These are phyloP conservation scores for Dinoponera quadriceps DNA, from an alignment of 1,140 invertebrate species.

Conservation along the genomic window DNA sequence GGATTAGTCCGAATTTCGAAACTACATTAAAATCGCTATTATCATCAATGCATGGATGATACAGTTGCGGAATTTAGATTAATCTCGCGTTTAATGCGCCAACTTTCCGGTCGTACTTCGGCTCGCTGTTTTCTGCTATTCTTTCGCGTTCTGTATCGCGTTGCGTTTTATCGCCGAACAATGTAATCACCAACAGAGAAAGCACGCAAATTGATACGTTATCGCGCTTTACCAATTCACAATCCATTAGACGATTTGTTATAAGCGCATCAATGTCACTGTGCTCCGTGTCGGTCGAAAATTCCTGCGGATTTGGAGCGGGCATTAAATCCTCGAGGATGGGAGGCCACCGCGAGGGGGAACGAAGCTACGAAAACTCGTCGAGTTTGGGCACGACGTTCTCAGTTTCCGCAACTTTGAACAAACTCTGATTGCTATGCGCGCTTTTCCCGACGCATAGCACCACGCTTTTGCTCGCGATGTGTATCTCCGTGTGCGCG, in stretches of 20 bases:
- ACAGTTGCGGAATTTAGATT: no score
- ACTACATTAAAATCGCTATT: no score
- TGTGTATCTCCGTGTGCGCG: conserved; percentile 12
- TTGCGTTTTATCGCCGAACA: not conserved
- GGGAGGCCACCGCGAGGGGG: not conserved
- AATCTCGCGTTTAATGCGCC: no score
- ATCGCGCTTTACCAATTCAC: not conserved
- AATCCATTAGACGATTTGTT: not conserved
- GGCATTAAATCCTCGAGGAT: conserved; percentile 37
- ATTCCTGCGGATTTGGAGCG: conserved; percentile 38
- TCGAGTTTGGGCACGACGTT: conserved; percentile 49
- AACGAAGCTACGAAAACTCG: conserved; percentile 37
- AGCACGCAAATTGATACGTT: not conserved
- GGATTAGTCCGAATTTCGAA: no score
- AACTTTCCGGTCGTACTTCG: no score
- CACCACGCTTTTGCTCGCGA: conserved; percentile 26
- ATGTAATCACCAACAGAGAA: not conserved
- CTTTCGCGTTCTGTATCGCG: not conserved
- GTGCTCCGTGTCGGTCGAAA: not conserved
- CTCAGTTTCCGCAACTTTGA: conserved; percentile 55
- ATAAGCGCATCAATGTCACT: not conserved
- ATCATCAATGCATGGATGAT: no score
- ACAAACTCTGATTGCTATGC: conserved; percentile 70
- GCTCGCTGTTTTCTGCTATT: not conserved
- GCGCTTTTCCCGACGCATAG: conserved; percentile 35